Evolutionary conservation across 2,797 vertebrate species (phyloP).

Genomic region (Mormyrops attenuatus): DNA sequence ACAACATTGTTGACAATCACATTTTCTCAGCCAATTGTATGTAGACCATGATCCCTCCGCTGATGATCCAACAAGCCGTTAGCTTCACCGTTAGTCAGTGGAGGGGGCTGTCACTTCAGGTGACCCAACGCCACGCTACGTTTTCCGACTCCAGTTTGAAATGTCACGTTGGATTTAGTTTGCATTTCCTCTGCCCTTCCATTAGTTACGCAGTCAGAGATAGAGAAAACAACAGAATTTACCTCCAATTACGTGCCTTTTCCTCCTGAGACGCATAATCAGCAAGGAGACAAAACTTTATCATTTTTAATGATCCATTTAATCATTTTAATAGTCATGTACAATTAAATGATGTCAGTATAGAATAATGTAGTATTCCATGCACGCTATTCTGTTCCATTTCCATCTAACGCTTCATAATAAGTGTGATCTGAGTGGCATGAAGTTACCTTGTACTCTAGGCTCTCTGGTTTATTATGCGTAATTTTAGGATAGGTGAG

Average conservation of each 20-base stretch:
- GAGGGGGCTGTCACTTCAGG: background rate
- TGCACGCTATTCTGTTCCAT: background rate
- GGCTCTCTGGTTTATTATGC: background rate
- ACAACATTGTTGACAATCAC: background rate
- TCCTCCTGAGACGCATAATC: background rate
- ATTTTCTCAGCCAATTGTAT: background rate
- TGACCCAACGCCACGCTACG: background rate
- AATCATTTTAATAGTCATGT: background rate
- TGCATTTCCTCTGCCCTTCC: background rate
- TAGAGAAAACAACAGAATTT: background rate
- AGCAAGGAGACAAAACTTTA: background rate
- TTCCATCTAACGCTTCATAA: background rate
- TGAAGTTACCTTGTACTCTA: background rate
- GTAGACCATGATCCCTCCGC: background rate
- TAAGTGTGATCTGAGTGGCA: background rate
- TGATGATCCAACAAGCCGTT: background rate
- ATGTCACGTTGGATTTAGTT: constrained; percentile 6
- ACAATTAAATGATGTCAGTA: background rate
- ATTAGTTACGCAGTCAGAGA: background rate
- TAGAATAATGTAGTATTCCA: background rate
- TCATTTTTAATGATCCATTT: background rate
- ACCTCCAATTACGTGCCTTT: background rate
- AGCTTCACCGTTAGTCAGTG: background rate
- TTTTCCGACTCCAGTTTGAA: background rate
- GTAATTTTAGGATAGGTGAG: background rate